Conservation (phyloP, 2,888 invertebrate species). For the Drosophila borealis region DNA sequence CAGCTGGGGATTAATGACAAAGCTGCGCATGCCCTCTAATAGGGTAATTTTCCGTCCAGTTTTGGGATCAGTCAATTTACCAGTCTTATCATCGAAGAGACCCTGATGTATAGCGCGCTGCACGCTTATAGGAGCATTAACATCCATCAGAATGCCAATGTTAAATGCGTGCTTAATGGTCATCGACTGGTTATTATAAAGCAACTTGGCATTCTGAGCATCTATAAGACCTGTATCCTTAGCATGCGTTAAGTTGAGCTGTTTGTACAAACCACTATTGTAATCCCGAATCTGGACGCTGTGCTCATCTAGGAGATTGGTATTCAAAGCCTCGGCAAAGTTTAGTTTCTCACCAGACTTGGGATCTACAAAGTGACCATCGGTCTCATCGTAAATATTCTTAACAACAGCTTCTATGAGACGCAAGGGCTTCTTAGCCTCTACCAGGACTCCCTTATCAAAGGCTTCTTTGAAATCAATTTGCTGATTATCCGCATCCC, state of each 20-base stretch:
- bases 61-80: conserved; percentile 93
- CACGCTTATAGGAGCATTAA: conserved; percentile 92
- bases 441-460: conserved; percentile 92
- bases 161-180: conserved; percentile 92
- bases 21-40: conserved; percentile 93
- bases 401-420: conserved; percentile 93
- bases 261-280: conserved; percentile 90
- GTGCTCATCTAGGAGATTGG: conserved; percentile 92
- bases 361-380: conserved; percentile 94
- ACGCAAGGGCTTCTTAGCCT: conserved; percentile 92
- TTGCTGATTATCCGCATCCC: conserved; percentile 87
- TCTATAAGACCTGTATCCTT: conserved; percentile 91
- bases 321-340: conserved; percentile 92
- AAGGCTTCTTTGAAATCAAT: conserved; percentile 94
- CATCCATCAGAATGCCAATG: conserved; percentile 92
- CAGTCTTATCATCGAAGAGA: conserved; percentile 91
- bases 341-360: conserved; percentile 91
- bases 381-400: conserved; percentile 91
- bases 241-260: conserved; percentile 92
- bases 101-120: conserved; percentile 95
- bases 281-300: conserved; percentile 93
- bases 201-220: conserved; percentile 89
- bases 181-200: conserved; percentile 88
- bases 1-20: conserved; percentile 91
- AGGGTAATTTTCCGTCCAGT: conserved; percentile 92